Conservation (phyloP, 2,888 invertebrate species). For the Drosophila phalerata region DNA sequence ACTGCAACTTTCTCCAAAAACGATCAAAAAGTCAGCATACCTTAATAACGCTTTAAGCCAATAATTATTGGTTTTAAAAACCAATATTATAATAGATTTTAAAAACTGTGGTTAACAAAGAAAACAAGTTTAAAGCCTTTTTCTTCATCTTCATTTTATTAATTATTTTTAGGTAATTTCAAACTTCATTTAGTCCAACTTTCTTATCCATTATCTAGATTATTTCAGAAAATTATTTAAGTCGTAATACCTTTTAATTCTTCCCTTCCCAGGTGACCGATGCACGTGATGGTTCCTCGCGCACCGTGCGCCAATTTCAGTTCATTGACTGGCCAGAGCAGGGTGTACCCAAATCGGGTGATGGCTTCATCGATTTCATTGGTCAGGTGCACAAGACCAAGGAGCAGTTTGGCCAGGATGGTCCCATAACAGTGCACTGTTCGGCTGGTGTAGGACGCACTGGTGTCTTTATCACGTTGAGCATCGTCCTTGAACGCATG, state of each 20-base stretch:
- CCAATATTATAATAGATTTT: too few relatives aligned
- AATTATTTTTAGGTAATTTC: too few relatives aligned
- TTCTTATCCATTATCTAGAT: not conserved
- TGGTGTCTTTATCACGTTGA: slow-evolving; percentile 98
- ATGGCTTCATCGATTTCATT: slow-evolving; percentile 99
- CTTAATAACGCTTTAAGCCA: too few relatives aligned
- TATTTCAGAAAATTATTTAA: not conserved
- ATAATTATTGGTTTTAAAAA: too few relatives aligned
- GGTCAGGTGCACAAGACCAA: slow-evolving; percentile 99
- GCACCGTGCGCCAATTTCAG: slow-evolving; percentile 98
- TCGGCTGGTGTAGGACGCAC: slow-evolving; percentile 99
- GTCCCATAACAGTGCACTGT: slow-evolving; percentile 99
- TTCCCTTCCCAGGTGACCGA: slow-evolving; percentile 91
- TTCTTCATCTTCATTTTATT: too few relatives aligned
- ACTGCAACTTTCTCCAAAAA: too few relatives aligned
- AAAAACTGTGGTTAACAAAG: too few relatives aligned
- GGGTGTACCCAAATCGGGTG: slow-evolving; percentile 98
- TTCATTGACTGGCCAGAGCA: slow-evolving; percentile 99
- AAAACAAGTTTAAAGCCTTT: too few relatives aligned
- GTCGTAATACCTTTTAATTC: not conserved
- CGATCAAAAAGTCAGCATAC: too few relatives aligned
- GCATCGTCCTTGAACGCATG: slow-evolving; percentile 99
- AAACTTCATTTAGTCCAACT: not conserved
- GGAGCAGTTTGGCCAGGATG: slow-evolving; percentile 99
- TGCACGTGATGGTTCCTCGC: slow-evolving; percentile 97